Evolutionary conservation across 2,797 vertebrate genomes (phyloP), one percentile per base, ranked within the genome.

Genomic region (Chanos chanos): DNA sequence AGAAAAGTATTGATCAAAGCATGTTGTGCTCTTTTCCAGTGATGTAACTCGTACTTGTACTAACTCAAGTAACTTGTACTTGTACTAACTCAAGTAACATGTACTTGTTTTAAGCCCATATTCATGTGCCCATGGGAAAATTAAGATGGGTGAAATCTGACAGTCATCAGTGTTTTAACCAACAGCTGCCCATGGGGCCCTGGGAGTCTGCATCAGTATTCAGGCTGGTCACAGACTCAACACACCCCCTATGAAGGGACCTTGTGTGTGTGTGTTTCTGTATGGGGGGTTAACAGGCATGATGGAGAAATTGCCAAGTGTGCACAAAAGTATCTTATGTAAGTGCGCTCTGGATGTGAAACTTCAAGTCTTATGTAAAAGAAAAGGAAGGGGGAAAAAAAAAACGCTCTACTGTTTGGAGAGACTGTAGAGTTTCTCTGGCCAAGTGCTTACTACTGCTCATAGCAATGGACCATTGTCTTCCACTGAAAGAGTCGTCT

Each of bases 391-490:
- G n/a, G 62, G 64, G 68, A 60, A 62, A 68, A 63, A 67, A 70
- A 51, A 77, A 79, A 72, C 61, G 71, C 77, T 76, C 24, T 48
- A 28, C 41, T n/a, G n/a, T n/a, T n/a, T n/a, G n/a, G n/a, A n/a
- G n/a, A n/a, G n/a, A n/a, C n/a, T 59, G 10, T 51, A 41, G 44
- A 50, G 31, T 61, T 54, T 28, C 24, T 82, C 78, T 76, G 76
- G 76, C 78, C 77, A 84, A 87, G 77, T 77, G 74, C 79, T 84
- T 72, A 81, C 86, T 83, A 86, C n/a, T 77, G 76, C 73, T 70
- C 65, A 30, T 66, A 86, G 83, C 84, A 89, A 85, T 79, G 79
- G 75, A 54, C 77, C 81, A 87, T 89, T 91, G 88, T 89, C 86
- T 82, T 61, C 70, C 33, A 59, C 70, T 88, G 81, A 89, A 88